Conservation (phyloP, 1,140 invertebrate genomes). For the Drosophila yakuba region DNA sequence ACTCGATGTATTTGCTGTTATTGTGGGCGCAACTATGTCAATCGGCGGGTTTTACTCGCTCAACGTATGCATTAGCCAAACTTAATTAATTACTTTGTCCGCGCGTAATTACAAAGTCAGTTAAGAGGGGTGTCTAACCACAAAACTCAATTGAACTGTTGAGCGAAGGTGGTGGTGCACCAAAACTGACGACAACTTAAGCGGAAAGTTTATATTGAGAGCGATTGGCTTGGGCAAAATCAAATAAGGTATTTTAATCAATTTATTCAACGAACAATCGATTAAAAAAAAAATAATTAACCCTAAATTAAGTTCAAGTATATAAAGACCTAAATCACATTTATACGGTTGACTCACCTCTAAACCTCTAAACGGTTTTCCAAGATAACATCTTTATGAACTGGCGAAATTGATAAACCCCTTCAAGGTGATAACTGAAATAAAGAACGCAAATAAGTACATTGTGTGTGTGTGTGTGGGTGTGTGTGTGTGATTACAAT, state of each 20-base stretch:
- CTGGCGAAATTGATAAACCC: constrained; percentile 26
- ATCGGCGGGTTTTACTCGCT: constrained; percentile 31
- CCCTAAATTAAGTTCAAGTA: background rate
- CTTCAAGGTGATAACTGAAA: constrained; percentile 31
- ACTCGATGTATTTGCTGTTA: constrained; percentile 1
- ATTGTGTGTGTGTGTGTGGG: background rate
- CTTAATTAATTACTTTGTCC: constrained; percentile 45
- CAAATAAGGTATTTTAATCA: background rate
- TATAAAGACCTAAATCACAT: background rate
- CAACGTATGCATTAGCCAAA: constrained; percentile 42
- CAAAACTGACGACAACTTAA: constrained; percentile 10
- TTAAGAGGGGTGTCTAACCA: constrained; percentile 16
- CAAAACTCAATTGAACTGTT: constrained; percentile 40
- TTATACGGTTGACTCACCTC: constrained; percentile 25
- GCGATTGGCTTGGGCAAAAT: background rate
- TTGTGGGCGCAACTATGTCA: constrained; percentile 55
- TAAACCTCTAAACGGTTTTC: constrained; percentile 17
- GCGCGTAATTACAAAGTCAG: constrained; percentile 29
- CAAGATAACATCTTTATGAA: constrained; percentile 25
- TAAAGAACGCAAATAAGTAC: background rate
- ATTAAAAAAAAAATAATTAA: background rate
- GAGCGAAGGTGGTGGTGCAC: constrained; percentile 18
- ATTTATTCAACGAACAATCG: background rate
- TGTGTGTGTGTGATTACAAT: constrained; percentile 23
- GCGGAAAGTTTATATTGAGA: constrained; percentile 1